Evolutionary conservation across 1,140 invertebrate species (phyloP).

Genomic region (Zaprionus gabonicus): DNA sequence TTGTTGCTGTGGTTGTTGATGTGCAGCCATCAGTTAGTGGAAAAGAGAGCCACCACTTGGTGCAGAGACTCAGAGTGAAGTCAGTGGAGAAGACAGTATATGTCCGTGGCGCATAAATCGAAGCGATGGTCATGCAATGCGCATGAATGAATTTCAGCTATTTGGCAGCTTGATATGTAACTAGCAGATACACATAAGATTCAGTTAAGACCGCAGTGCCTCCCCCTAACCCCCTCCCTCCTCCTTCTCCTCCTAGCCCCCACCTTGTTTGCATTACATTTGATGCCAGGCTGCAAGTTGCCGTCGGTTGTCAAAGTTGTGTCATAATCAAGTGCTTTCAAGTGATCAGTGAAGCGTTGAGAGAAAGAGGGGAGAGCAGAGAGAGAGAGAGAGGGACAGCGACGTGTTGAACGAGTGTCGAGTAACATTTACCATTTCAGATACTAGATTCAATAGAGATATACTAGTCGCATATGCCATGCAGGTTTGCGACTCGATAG

Average conservation of each 20-base stretch:
- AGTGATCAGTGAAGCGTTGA: neutral
- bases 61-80: neutral
- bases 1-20: slow-evolving; percentile 53
- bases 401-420: slow-evolving; percentile 8
- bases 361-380: neutral
- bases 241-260: neutral
- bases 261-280: slow-evolving; percentile 40
- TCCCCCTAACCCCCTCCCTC: neutral
- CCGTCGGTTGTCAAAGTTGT: slow-evolving; percentile 36
- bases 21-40: slow-evolving; percentile 66
- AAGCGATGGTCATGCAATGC: slow-evolving; percentile 38
- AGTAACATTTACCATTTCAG: slow-evolving; percentile 21
- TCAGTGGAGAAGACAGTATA: slow-evolving; percentile 13
- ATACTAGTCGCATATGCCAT: neutral
- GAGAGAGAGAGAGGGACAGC: neutral
- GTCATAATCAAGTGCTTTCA: slow-evolving; percentile 49
- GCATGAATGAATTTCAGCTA: slow-evolving; percentile 44
- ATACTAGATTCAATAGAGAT: slow-evolving; percentile 1
- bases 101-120: slow-evolving; percentile 36
- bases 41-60: neutral
- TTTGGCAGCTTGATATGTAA: slow-evolving; percentile 43
- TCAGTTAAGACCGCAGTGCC: slow-evolving; percentile 12
- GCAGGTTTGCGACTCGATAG: neutral
- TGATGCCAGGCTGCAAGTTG: slow-evolving; percentile 19
- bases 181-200: slow-evolving; percentile 27